Evolutionary conservation across 1,140 invertebrate genomes (phyloP), one percentile per base, ranked within the genome.

Genomic region (Diabrotica virgifera): DNA sequence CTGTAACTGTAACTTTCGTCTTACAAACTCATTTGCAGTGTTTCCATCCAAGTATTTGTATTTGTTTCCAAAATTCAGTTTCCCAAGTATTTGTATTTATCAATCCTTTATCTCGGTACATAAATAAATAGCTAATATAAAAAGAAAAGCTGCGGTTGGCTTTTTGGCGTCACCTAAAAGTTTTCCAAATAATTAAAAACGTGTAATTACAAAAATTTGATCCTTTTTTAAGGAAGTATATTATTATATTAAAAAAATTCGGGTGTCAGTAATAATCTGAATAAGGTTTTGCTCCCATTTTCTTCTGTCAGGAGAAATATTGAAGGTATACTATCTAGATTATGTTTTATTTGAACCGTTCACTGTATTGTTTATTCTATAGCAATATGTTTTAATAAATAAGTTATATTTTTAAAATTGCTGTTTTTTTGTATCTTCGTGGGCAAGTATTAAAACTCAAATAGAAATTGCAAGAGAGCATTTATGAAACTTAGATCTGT

Each of bases 311-410:
- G 36, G 46, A 24, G 46, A 10, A 46, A 46, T 46, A 46, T 46
- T 10, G 8, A 46, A 46, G n/a, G n/a, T 24, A 24, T 46, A n/a
- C n/a, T 46, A 46, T 10, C n/a, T 46, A 46, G 40, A 46, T n/a
- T 46, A 46, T 46, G n/a, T 46, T 5, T n/a, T 10, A 46, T 46
- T 55, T 57, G 50, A 54, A 55, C 62, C 51, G 62, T n/a, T 62
- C 50, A 46, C n/a, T 52, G 14, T 52, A 65, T 65, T 68, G 59
- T 68, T 65, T 57, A 62, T 68, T 60, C 67, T 51, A 65, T 66
- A 69, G 67, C 67, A 66, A 69, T 66, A 69, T 69, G 67, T 69
- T 46, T 46, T 69, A 65, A 65, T 68, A 68, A 66, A 69, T 62
- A 66, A 66, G 61, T 69, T 63, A 69, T 69, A 69, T 69, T 69